These are phyloP conservation scores for Trypoxylon attenuatum DNA, from an alignment of 2,888 invertebrate species.

Conservation along the genomic window DNA sequence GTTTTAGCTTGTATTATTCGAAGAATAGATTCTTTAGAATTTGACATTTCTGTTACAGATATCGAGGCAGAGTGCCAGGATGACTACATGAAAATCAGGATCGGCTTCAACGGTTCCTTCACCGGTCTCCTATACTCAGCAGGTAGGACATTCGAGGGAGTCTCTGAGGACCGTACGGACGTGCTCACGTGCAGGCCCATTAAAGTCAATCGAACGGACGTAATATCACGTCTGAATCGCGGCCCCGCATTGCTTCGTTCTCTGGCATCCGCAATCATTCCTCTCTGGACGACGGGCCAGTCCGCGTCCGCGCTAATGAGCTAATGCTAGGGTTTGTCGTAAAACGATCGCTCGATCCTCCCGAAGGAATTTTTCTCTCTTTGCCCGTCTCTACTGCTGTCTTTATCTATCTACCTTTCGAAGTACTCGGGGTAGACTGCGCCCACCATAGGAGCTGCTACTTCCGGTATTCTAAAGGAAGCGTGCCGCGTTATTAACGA, in stretches of 20 bases:
- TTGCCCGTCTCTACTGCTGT: background rate
- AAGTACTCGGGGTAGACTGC: background rate
- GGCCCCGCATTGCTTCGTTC: conserved; percentile 14
- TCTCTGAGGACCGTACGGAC: background rate
- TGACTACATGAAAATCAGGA: conserved; percentile 95
- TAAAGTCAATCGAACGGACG: conserved; percentile 22
- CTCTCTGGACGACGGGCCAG: conserved; percentile 20
- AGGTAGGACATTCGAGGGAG: conserved; percentile 77
- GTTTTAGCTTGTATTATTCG: too few relatives aligned
- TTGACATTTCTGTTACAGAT: conserved; percentile 78
- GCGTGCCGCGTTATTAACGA: conserved; percentile 23
- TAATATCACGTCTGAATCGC: conserved; percentile 26
- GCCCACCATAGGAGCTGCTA: background rate
- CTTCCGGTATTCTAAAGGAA: conserved; percentile 53
- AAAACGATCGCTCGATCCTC: conserved; percentile 23
- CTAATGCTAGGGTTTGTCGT: conserved; percentile 52
- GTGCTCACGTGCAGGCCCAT: conserved; percentile 7
- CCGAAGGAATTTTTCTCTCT: background rate
- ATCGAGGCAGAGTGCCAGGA: conserved; percentile 97
- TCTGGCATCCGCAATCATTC: conserved; percentile 36
- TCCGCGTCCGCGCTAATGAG: conserved; percentile 39
- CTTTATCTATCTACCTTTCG: background rate
- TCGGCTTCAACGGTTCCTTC: conserved; percentile 94
- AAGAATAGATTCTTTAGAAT: too few relatives aligned
- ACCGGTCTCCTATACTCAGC: conserved; percentile 92